phyloP scores from a whole-genome alignment of 2,797 vertebrate species.

The Benthosema pterotum region DNA sequence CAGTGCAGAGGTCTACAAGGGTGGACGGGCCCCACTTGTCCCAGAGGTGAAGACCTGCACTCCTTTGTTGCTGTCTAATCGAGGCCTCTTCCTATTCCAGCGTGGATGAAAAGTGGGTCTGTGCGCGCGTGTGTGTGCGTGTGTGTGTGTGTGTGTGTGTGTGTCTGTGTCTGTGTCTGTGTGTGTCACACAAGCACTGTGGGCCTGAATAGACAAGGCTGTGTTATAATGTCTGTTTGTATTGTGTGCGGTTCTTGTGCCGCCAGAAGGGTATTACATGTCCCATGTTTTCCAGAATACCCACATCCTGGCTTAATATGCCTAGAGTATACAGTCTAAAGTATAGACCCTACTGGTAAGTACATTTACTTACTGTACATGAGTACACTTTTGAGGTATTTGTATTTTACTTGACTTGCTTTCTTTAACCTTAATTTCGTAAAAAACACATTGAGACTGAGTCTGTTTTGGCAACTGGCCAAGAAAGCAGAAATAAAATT shows the following conservation, averaged over 20 bases:
- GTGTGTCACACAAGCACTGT: too few species aligned
- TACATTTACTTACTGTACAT: too few species aligned
- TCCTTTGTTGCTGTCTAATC: slow-evolving; percentile 81
- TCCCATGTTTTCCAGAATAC: slow-evolving; percentile 63
- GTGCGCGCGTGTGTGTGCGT: slow-evolving; percentile 38
- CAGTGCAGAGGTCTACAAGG: slow-evolving; percentile 78
- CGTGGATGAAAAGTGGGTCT: slow-evolving; percentile 69
- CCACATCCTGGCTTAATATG: slow-evolving; percentile 57
- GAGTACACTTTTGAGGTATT: too few species aligned
- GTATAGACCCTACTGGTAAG: too few species aligned
- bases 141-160: slow-evolving; percentile 35
- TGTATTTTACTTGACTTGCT: too few species aligned
- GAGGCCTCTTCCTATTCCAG: slow-evolving; percentile 73
- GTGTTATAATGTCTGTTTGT: slow-evolving; percentile 64
- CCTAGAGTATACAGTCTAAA: too few species aligned
- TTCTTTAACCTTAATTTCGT: too few species aligned
- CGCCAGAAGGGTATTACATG: slow-evolving; percentile 48
- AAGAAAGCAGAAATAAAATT: too few species aligned
- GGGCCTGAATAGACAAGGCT: slow-evolving; percentile 57
- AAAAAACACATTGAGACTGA: too few species aligned
- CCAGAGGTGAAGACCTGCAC: slow-evolving; percentile 69
- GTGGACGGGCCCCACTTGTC: slow-evolving; percentile 64
- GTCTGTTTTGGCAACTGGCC: too few species aligned
- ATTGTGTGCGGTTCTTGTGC: slow-evolving; percentile 48
- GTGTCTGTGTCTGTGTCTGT: slow-evolving; percentile 28